phyloP scores from a whole-genome alignment of 35 echinoderm and acorn worm species.

The Apostichopus parvimensis region DNA sequence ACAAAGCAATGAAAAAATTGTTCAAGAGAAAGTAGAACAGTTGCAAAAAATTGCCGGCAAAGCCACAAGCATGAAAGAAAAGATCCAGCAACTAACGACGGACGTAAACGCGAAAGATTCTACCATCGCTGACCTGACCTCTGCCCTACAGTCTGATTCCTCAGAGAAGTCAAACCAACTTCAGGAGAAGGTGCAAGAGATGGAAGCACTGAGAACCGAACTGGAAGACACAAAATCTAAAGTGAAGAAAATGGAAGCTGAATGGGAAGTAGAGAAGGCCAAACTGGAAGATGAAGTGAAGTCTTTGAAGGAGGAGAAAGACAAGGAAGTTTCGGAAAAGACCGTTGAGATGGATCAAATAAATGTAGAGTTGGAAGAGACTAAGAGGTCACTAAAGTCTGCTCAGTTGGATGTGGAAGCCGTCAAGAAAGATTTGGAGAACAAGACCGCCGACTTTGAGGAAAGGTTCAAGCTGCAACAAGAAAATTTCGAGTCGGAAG shows the following conservation, averaged over 20 bases:
- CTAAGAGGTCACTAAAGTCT: slow-evolving; percentile 38
- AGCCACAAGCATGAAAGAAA: slow-evolving; percentile 78
- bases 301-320: slow-evolving; percentile 32
- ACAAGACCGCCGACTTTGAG: slow-evolving; percentile 81
- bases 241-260: not conserved
- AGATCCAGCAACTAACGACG: slow-evolving; percentile 64
- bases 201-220: slow-evolving; percentile 25
- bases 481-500: slow-evolving; percentile 90
- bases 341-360: slow-evolving; percentile 66
- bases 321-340: slow-evolving; percentile 60
- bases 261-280: not conserved
- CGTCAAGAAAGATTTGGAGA: slow-evolving; percentile 65
- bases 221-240: slow-evolving; percentile 21
- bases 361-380: slow-evolving; percentile 59
- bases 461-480: slow-evolving; percentile 86
- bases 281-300: slow-evolving; percentile 59
- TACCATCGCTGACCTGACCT: slow-evolving; percentile 58
- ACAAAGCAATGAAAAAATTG: slow-evolving; percentile 71
- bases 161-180: slow-evolving; percentile 37
- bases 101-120: slow-evolving; percentile 63
- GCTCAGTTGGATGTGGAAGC: slow-evolving; percentile 61
- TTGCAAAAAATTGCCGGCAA: slow-evolving; percentile 73
- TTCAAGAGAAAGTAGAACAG: slow-evolving; percentile 95
- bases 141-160: slow-evolving; percentile 24
- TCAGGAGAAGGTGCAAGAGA: slow-evolving; percentile 63